These are phyloP conservation scores for Argya squamiceps DNA, from an alignment of 2,797 vertebrate genomes.

Conservation along the genomic window DNA sequence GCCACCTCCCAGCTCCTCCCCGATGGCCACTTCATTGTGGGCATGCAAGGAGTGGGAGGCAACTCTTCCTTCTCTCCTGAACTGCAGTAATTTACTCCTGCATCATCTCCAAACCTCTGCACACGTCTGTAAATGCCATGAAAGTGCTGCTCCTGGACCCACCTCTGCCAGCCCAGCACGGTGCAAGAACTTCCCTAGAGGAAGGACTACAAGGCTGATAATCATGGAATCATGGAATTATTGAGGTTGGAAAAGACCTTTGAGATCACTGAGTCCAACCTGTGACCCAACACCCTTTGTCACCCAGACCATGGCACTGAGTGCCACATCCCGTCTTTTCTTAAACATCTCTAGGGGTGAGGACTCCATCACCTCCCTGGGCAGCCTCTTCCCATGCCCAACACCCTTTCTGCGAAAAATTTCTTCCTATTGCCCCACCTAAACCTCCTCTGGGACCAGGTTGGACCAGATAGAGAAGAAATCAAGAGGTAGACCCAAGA, in stretches of 20 bases:
- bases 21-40: accelerated
- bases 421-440: background rate
- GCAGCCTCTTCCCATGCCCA: background rate
- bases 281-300: background rate
- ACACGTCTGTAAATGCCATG: accelerated
- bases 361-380: background rate
- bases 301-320: background rate
- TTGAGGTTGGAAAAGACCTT: background rate
- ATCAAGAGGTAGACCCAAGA: background rate
- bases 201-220: background rate
- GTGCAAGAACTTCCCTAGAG: background rate
- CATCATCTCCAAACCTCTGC: background rate
- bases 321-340: background rate
- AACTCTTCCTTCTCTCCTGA: background rate
- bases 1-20: background rate
- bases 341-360: background rate
- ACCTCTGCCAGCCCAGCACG: accelerated
- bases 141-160: accelerated
- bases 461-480: background rate
- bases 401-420: background rate
- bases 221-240: background rate
- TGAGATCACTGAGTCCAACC: background rate
- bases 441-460: background rate
- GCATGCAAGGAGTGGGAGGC: background rate
- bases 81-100: background rate